A percentile compares a stretch with the other conserved stretches of the same genome.
Conservation (phyloP, 2,888 invertebrate genomes). For the Pristionchus arcanus region DNA sequence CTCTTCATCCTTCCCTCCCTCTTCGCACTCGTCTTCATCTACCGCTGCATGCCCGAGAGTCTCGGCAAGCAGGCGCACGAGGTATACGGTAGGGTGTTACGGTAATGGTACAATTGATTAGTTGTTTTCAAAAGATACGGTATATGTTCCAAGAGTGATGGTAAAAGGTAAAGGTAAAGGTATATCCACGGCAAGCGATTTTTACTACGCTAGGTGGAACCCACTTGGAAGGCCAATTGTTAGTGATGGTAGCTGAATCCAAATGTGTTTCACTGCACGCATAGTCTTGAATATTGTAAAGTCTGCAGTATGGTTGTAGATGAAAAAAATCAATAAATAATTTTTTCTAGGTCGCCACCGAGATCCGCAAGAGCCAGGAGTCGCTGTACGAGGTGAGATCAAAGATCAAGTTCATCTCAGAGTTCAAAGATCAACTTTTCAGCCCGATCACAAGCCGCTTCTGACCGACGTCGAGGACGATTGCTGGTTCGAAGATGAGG, state of each 20-base stretch:
- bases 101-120: neutral
- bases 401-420: neutral
- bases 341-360: neutral
- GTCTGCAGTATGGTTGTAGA: neutral
- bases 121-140: no score
- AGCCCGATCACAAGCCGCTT: neutral
- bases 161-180: no score
- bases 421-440: neutral
- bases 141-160: no score
- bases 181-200: no score
- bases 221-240: no score
- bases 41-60: conserved; percentile 73
- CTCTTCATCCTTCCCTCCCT: conserved; percentile 72
- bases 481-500: conserved; percentile 21
- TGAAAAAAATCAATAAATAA: neutral
- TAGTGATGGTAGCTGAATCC: no score
- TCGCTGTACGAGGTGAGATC: conserved; percentile 34
- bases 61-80: conserved; percentile 69
- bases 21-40: conserved; percentile 68
- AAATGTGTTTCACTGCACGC: neutral
- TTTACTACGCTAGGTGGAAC: no score
- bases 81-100: neutral
- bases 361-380: conserved; percentile 44
- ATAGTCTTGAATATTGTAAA: neutral
- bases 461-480: conserved; percentile 9